phyloP scores from a whole-genome alignment of 2,113 vertebrate genomes.

The Pedetes capensis region DNA sequence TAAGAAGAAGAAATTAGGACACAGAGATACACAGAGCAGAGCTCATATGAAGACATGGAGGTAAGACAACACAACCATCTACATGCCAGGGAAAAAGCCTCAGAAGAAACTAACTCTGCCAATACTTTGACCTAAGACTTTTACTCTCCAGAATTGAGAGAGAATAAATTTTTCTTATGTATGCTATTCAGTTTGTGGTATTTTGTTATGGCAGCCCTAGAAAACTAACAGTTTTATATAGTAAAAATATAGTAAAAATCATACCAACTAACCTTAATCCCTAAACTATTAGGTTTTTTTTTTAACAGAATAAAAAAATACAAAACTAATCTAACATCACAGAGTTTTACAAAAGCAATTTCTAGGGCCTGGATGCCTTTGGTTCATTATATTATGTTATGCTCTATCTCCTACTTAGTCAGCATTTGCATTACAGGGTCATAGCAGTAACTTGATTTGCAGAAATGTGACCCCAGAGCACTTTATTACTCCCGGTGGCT shows the following conservation, averaged over 20 bases:
- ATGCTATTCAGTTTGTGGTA: background rate
- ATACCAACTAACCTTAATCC: background rate
- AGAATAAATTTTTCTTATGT: background rate
- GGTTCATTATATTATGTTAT: background rate
- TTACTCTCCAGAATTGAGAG: background rate
- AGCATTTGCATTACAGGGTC: slow-evolving; percentile 44
- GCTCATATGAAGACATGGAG: background rate
- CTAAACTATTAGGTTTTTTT: background rate
- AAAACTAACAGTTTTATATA: background rate
- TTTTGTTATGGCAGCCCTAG: background rate
- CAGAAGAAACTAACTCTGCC: background rate
- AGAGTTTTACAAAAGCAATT: background rate
- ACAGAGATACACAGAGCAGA: background rate
- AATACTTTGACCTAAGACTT: background rate
- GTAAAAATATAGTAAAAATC: background rate
- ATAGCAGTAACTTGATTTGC: slow-evolving; percentile 6
- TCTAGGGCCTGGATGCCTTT: background rate
- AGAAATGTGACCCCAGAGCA: slow-evolving; percentile 26
- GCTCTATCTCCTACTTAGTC: background rate
- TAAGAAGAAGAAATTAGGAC: background rate
- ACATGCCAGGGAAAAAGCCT: background rate
- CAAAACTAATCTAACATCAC: background rate
- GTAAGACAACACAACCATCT: background rate
- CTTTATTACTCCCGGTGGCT: too few relatives aligned
- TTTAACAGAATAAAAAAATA: background rate